Percentiles rank a stretch among this genome's conserved stretches.
phyloP scores from a whole-genome alignment of 2,888 invertebrate species.

The Ypsolopha scabrella region DNA sequence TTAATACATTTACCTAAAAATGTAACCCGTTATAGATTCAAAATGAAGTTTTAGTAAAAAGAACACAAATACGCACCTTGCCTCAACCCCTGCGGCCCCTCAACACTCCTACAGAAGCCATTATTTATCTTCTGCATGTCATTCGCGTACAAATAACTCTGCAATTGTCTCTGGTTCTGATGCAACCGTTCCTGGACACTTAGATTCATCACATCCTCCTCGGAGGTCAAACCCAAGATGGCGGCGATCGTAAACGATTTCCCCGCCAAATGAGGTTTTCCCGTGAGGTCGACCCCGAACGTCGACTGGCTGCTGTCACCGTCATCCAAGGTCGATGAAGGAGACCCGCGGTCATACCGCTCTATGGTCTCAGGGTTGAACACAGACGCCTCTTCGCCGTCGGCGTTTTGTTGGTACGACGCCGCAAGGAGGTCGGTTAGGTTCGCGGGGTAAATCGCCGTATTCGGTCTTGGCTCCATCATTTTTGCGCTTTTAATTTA shows the following conservation, averaged over 20 bases:
- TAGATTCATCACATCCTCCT: slow-evolving; percentile 65
- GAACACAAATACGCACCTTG: slow-evolving; percentile 35
- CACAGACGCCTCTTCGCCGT: slow-evolving; percentile 28
- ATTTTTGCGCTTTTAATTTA: slow-evolving; percentile 16
- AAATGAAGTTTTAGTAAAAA: too few relatives aligned
- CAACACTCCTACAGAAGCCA: slow-evolving; percentile 46
- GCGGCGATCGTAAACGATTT: slow-evolving; percentile 92
- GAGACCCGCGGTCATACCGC: slow-evolving; percentile 33
- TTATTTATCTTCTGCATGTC: slow-evolving; percentile 52
- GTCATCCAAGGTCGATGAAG: slow-evolving; percentile 48
- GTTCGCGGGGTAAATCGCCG: slow-evolving; percentile 40
- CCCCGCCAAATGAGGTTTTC: slow-evolving; percentile 59
- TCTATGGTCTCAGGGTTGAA: slow-evolving; percentile 27
- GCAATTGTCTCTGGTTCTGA: slow-evolving; percentile 51
- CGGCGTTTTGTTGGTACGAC: slow-evolving; percentile 44
- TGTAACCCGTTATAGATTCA: too few relatives aligned
- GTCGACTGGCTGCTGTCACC: slow-evolving; percentile 47
- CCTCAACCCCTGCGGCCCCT: slow-evolving; percentile 33
- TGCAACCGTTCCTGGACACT: slow-evolving; percentile 64
- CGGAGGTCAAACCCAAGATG: slow-evolving; percentile 79
- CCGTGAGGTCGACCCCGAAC: slow-evolving; percentile 55
- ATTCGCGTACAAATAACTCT: slow-evolving; percentile 50
- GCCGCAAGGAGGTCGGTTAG: slow-evolving; percentile 44
- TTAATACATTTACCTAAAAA: too few relatives aligned
- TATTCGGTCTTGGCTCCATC: slow-evolving; percentile 47